Evolutionary conservation across 2,888 invertebrate genomes (phyloP), one percentile per base, ranked within the genome.

Genomic region (Nipponacmea schrenckii): DNA sequence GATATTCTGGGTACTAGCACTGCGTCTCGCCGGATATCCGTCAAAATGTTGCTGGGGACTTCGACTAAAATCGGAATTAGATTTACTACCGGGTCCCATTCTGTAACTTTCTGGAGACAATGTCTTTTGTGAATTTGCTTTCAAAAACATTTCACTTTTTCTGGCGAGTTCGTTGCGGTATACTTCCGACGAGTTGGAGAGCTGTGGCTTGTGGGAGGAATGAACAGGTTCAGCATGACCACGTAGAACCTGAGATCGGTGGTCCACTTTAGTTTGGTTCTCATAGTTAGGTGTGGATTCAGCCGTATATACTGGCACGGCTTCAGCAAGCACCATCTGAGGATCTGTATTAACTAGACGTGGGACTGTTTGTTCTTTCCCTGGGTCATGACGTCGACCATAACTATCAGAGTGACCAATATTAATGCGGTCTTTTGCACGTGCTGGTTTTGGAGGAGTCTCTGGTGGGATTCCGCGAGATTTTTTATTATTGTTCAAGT

Each of bases 201-300:
- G 69, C 75, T 77, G 67, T 64, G 68, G 74, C 66, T 74, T 44
- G 72, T 79, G 72, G 12, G 62, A 46, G n/a, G 67, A 56, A 45
- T 24, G 39, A 39, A 75, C 79, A 0, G 81, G 78, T 56, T 81
- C 79, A 1, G 81, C 82, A 20, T 79, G 77, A 10, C 81, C 82
- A 62, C 78, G 68, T 10, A 80, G 69, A 2, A 74, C 80, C 64
- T 71, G 74, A 1, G 71, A 69, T 1, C 77, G 72, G 2, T 76
- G 78, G 63, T 83, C 83, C 56, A 80, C 76, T 70, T 81, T 79
- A n/a, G 78, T 77, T 74, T 84, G 84, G 70, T 83, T 84, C 70
- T 84, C 84, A 70, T 83, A 83, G 72, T 82, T 84, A 31, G 81
- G 81, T 62, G 81, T 80, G 27, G 79, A 75, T 64, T 78, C 81